Conservation (phyloP, 2,797 vertebrate genomes). For the Lagodon rhomboides region DNA sequence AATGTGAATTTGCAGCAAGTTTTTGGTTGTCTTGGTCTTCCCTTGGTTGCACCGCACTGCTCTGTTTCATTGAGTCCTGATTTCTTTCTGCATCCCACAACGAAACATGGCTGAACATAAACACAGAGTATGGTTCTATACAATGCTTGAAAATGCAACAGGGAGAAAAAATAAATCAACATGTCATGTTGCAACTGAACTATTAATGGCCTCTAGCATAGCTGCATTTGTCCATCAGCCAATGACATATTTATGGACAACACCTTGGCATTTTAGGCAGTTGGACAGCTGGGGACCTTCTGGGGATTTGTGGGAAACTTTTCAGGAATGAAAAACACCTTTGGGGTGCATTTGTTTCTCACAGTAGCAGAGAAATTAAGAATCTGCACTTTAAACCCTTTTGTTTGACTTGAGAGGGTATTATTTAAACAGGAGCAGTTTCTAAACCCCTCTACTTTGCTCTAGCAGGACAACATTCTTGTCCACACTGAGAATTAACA, state of each 20-base stretch:
- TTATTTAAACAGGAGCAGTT: constrained; percentile 62
- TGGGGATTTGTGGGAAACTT: constrained; percentile 32
- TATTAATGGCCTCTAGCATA: constrained; percentile 50
- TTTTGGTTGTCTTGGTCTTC: constrained; percentile 72
- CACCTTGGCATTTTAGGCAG: constrained; percentile 65
- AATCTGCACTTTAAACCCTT: constrained; percentile 33
- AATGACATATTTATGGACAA: constrained; percentile 42
- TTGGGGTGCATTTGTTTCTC: constrained; percentile 10
- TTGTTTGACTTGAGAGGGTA: constrained; percentile 58
- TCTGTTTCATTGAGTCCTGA: constrained; percentile 66
- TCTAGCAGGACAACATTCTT: neutral
- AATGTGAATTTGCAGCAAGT: constrained; percentile 77
- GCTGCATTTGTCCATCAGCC: constrained; percentile 53
- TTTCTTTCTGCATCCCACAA: constrained; percentile 77
- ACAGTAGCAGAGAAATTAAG: neutral
- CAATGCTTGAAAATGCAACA: constrained; percentile 51
- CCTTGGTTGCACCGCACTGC: constrained; percentile 56
- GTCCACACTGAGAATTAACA: constrained; percentile 21
- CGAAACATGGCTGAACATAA: constrained; percentile 64
- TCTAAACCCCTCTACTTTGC: constrained; percentile 6
- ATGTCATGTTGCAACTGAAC: constrained; percentile 52
- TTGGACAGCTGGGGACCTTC: constrained; percentile 44
- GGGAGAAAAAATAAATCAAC: constrained; percentile 61
- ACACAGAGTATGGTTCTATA: constrained; percentile 64
- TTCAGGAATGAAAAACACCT: constrained; percentile 34